Evolutionary conservation across 2,113 vertebrate species (phyloP).

Genomic region (Nyctibius bracteatus): DNA sequence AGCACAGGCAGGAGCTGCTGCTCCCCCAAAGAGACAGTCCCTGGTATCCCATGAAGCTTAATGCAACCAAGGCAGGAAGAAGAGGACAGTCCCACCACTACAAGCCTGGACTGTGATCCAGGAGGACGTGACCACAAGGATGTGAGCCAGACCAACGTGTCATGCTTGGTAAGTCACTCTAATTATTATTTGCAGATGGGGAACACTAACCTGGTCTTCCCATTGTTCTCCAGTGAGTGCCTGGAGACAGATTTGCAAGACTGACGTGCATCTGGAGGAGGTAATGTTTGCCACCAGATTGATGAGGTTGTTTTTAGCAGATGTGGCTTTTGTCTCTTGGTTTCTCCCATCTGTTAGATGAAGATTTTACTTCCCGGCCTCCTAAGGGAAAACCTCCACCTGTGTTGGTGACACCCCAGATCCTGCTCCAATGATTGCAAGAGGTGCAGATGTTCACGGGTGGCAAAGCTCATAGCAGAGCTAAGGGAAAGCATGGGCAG

Average conservation of each 20-base stretch:
- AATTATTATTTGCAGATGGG: background rate
- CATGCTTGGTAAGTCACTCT: background rate
- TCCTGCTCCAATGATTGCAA: background rate
- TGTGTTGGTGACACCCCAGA: background rate
- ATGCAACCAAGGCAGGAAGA: background rate
- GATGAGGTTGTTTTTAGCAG: background rate
- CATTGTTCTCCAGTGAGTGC: accelerated
- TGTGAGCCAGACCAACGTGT: background rate
- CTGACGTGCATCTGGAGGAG: background rate
- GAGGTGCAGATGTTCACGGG: background rate
- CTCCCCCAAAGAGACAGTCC: background rate
- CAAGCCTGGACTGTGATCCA: background rate
- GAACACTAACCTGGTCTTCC: background rate
- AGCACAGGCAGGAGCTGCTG: background rate
- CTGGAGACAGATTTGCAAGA: background rate
- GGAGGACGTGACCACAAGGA: background rate
- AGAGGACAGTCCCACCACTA: background rate
- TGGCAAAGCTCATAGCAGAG: background rate
- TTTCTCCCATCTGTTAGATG: background rate
- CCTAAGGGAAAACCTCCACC: background rate
- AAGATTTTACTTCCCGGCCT: background rate
- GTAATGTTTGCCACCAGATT: background rate
- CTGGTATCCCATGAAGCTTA: background rate
- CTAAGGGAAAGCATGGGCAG: background rate
- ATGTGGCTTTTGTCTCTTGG: background rate